Percentiles rank a stretch among this genome's conserved stretches.
Evolutionary conservation across 23 tunicate species (phyloP).

Genomic region (Pegea sp.): DNA sequence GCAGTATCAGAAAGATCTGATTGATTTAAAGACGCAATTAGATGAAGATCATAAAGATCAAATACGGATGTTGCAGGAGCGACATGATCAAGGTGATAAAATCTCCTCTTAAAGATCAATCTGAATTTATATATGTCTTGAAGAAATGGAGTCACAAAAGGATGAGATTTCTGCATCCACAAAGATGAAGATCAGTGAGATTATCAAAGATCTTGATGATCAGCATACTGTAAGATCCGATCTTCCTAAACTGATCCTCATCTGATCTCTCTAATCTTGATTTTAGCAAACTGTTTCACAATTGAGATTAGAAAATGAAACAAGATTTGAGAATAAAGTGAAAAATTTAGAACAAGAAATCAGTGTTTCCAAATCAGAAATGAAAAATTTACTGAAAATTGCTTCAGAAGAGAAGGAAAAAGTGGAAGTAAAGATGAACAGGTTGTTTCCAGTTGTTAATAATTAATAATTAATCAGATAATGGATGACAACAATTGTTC

Average conservation of each 20-base stretch:
- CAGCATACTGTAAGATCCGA: too few relatives aligned
- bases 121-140: too few relatives aligned
- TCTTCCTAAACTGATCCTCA: too few relatives aligned
- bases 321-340: too few relatives aligned
- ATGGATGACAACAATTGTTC: conserved; percentile 1
- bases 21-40: conserved; percentile 13
- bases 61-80: conserved; percentile 1
- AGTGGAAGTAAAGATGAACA: neutral
- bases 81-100: conserved; percentile 20
- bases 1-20: conserved; percentile 8
- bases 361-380: too few relatives aligned
- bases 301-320: too few relatives aligned
- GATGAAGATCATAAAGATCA: conserved; percentile 21
- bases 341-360: too few relatives aligned
- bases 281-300: too few relatives aligned
- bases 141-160: too few relatives aligned
- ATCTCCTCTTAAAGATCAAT: conserved; percentile 6
- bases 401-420: conserved; percentile 1
- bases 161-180: conserved; percentile 29
- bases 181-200: conserved; percentile 33
- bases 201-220: conserved; percentile 58
- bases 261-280: too few relatives aligned
- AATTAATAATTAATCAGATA: neutral
- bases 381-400: too few relatives aligned
- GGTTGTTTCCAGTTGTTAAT: neutral